These are phyloP conservation scores for Mizuhopecten yessoensis DNA, from an alignment of 1,140 invertebrate genomes.

Conservation along the genomic window DNA sequence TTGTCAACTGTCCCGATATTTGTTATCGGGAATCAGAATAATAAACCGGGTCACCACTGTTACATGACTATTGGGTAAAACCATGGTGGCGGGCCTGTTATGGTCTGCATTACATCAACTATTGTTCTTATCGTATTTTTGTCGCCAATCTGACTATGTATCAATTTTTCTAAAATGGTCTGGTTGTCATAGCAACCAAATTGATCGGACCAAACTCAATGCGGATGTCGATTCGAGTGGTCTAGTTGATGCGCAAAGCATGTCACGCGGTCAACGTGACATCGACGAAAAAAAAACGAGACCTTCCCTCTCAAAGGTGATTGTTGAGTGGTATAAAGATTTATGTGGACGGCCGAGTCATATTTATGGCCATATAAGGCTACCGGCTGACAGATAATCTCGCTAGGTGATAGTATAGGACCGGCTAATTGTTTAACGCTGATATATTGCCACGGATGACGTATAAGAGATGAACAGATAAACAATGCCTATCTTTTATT, in stretches of 20 bases:
- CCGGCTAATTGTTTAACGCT: neutral
- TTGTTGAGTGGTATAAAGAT: neutral
- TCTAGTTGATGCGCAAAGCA: neutral
- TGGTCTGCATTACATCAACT: neutral
- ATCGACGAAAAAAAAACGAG: conserved; percentile 8
- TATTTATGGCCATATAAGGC: conserved; percentile 17
- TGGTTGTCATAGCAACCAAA: conserved; percentile 2
- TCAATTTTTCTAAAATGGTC: conserved; percentile 35
- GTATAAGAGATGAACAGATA: neutral
- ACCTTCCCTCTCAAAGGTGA: neutral
- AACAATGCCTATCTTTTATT: neutral
- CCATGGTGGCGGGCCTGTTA: neutral
- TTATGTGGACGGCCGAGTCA: conserved; percentile 26
- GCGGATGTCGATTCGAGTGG: conserved; percentile 3
- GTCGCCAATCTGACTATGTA: neutral
- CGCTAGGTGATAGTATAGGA: neutral
- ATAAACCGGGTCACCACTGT: neutral
- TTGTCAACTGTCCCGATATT: neutral
- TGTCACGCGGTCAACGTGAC: neutral
- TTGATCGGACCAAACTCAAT: neutral
- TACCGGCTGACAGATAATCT: neutral
- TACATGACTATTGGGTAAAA: neutral
- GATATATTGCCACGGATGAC: neutral
- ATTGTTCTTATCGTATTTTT: neutral
- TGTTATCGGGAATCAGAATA: neutral